Evolutionary conservation across 35 echinoderm and acorn worm species (phyloP).

Genomic region (Apostichopus californicus): DNA sequence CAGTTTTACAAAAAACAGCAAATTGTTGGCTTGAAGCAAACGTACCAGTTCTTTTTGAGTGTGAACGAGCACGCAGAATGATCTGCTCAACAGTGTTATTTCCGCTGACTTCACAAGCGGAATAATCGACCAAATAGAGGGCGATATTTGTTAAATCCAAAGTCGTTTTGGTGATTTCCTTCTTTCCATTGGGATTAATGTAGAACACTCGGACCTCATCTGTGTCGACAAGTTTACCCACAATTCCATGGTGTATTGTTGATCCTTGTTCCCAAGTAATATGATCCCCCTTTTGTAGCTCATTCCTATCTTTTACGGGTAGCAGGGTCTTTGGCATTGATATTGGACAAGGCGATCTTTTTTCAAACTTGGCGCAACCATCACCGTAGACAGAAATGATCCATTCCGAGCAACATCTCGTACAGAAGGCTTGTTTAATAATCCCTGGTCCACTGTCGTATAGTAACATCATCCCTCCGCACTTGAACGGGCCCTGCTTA

Average conservation of each 20-base stretch:
- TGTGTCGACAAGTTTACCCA: slow-evolving; percentile 2
- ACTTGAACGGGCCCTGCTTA: slow-evolving; percentile 1
- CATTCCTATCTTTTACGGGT: not conserved
- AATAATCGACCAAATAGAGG: slow-evolving; percentile 27
- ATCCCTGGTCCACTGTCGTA: not conserved
- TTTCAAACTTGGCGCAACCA: slow-evolving; percentile 17
- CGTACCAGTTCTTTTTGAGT: not conserved
- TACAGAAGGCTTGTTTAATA: slow-evolving; percentile 28
- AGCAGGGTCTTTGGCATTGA: not conserved
- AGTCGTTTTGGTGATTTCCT: not conserved
- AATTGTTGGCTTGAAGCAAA: slow-evolving; percentile 23
- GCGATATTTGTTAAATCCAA: slow-evolving; percentile 33
- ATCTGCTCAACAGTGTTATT: slow-evolving; percentile 24
- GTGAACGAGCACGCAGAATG: slow-evolving; percentile 24
- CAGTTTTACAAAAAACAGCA: slow-evolving; percentile 36
- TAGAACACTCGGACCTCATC: slow-evolving; percentile 15
- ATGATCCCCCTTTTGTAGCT: slow-evolving; percentile 22
- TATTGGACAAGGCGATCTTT: not conserved
- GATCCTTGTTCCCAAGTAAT: not conserved
- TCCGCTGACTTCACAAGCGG: not conserved
- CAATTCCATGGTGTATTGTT: slow-evolving; percentile 22
- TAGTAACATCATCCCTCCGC: not conserved
- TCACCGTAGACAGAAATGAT: not conserved
- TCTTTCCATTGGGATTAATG: slow-evolving; percentile 10
- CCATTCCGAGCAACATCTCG: slow-evolving; percentile 35